These are phyloP conservation scores for Stenichneumon culpator DNA, from an alignment of 2,888 invertebrate genomes.

Conservation along the genomic window DNA sequence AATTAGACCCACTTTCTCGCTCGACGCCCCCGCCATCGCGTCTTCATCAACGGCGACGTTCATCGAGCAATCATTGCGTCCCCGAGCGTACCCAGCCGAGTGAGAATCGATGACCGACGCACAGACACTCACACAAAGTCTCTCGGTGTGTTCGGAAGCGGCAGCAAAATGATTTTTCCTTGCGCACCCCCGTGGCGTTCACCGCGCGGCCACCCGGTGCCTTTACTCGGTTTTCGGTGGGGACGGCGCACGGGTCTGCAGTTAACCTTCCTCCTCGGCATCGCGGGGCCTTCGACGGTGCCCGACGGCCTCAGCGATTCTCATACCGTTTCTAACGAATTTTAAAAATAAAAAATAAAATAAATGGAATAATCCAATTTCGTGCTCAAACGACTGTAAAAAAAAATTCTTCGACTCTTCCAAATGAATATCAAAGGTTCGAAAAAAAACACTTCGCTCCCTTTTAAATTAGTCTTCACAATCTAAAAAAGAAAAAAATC, in stretches of 20 bases:
- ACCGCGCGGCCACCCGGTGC: conserved; percentile 81
- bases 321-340: conserved; percentile 40
- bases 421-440: neutral
- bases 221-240: conserved; percentile 76
- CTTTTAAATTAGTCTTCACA: no score
- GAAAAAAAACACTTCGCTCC: no score
- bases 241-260: conserved; percentile 75
- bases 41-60: conserved; percentile 63
- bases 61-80: conserved; percentile 72
- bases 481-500: no score
- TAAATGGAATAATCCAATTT: neutral
- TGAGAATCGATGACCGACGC: conserved; percentile 23
- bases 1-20: conserved; percentile 61
- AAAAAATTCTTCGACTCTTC: neutral
- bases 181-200: conserved; percentile 81
- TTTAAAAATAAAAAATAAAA: neutral
- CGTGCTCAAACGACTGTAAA: neutral
- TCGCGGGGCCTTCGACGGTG: conserved; percentile 64
- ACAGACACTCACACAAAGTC: conserved; percentile 2
- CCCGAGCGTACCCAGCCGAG: conserved; percentile 11
- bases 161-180: conserved; percentile 79
- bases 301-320: conserved; percentile 59
- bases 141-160: conserved; percentile 50
- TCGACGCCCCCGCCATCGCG: conserved; percentile 43
- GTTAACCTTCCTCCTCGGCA: conserved; percentile 76